phyloP scores from a whole-genome alignment of 2,888 invertebrate species.

The Dolichopus griseipennis region DNA sequence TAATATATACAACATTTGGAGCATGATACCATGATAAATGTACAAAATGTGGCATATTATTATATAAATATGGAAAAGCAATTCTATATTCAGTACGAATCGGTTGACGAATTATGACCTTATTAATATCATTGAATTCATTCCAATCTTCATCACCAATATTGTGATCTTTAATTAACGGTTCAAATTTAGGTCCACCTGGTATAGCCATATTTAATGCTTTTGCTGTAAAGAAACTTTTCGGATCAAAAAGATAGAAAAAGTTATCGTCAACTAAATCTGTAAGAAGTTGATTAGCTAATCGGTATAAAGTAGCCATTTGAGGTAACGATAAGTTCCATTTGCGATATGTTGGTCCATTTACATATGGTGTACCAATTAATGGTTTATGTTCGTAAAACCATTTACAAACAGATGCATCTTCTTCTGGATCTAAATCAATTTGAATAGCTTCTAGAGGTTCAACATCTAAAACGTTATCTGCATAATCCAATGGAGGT shows the following conservation, averaged over 20 bases:
- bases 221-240: constrained; percentile 99
- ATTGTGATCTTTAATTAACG: constrained; percentile 94
- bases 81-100: constrained; percentile 98
- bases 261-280: constrained; percentile 98
- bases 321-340: constrained; percentile 96
- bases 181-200: constrained; percentile 99
- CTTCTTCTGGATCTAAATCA: constrained; percentile 93
- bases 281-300: constrained; percentile 95
- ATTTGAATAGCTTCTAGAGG: constrained; percentile 98
- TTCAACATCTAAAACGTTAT: constrained; percentile 97
- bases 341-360: constrained; percentile 92
- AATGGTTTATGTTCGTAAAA: constrained; percentile 98
- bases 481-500: constrained; percentile 97
- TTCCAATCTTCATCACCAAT: constrained; percentile 99
- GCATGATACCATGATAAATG: constrained; percentile 99
- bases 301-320: constrained; percentile 93
- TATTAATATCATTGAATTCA: constrained; percentile 99
- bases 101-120: constrained; percentile 98
- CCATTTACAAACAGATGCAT: constrained; percentile 85
- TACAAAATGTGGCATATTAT: constrained; percentile 97
- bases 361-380: constrained; percentile 81
- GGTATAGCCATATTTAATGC: constrained; percentile 99
- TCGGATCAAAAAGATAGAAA: constrained; percentile 97
- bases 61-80: constrained; percentile 98
- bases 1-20: constrained; percentile 98